phyloP scores from a whole-genome alignment of 2,113 vertebrate genomes.

The Columba janthina region DNA sequence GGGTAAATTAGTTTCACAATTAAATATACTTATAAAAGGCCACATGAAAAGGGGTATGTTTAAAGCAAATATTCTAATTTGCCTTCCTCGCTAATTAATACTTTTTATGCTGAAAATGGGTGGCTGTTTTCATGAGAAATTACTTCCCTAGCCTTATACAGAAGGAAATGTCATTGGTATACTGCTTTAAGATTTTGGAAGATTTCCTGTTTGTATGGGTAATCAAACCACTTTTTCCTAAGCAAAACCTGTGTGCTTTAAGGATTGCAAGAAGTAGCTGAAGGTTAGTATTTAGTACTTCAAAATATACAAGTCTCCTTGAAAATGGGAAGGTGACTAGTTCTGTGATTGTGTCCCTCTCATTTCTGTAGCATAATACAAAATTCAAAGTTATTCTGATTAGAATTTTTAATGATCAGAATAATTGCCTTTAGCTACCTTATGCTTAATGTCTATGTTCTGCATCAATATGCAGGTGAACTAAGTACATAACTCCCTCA shows the following conservation, averaged over 20 bases:
- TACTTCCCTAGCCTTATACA: background rate
- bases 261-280: background rate
- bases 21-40: background rate
- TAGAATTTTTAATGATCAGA: constrained; percentile 47
- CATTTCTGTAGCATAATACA: background rate
- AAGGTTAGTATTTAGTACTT: background rate
- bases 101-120: background rate
- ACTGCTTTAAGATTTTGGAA: background rate
- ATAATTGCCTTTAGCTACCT: constrained; percentile 57
- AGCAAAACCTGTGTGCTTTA: background rate
- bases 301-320: constrained; percentile 23
- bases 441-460: background rate
- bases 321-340: constrained; percentile 49
- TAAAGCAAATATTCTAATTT: background rate
- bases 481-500: background rate
- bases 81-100: background rate
- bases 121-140: background rate
- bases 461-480: constrained; percentile 53
- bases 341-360: constrained; percentile 28
- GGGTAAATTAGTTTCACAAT: background rate
- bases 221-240: background rate
- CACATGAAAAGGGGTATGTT: background rate
- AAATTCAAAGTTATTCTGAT: constrained; percentile 58
- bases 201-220: background rate
- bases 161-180: background rate